Percentiles rank a stretch among this genome's conserved stretches.
Evolutionary conservation across 2,797 vertebrate genomes (phyloP).

Genomic region (Rallus crepitans): DNA sequence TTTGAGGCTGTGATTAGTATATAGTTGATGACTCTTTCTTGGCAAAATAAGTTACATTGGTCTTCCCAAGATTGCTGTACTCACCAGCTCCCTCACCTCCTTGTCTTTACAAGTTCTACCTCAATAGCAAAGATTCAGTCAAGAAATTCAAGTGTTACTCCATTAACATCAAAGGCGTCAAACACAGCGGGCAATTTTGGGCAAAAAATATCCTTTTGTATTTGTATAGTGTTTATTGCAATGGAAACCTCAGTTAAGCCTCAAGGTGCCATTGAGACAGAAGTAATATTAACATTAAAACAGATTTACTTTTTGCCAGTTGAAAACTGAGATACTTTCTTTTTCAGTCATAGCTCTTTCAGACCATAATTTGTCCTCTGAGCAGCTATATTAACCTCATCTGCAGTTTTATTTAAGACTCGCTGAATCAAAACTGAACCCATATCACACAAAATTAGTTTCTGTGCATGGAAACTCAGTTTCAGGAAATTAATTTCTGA

Average conservation of each 20-base stretch:
- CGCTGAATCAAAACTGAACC: background rate
- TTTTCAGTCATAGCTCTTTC: background rate
- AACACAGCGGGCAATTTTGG: background rate
- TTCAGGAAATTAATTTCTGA: background rate
- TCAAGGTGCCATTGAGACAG: background rate
- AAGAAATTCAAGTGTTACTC: background rate
- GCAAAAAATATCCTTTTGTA: background rate
- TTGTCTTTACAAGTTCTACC: background rate
- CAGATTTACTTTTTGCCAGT: background rate
- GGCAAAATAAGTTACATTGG: background rate
- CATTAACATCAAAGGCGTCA: background rate
- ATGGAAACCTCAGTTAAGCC: background rate
- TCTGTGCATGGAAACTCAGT: background rate
- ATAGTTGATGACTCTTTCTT: background rate
- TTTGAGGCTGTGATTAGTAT: background rate
- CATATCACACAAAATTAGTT: background rate
- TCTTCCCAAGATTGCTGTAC: background rate
- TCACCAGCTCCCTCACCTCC: background rate
- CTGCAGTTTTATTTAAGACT: background rate
- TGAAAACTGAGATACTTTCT: background rate
- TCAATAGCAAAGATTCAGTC: background rate
- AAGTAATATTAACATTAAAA: background rate
- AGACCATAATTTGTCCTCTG: background rate
- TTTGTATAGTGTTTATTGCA: background rate
- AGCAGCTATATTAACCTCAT: background rate